phyloP scores from a whole-genome alignment of 2,888 invertebrate species.

The Mayetiola destructor region DNA sequence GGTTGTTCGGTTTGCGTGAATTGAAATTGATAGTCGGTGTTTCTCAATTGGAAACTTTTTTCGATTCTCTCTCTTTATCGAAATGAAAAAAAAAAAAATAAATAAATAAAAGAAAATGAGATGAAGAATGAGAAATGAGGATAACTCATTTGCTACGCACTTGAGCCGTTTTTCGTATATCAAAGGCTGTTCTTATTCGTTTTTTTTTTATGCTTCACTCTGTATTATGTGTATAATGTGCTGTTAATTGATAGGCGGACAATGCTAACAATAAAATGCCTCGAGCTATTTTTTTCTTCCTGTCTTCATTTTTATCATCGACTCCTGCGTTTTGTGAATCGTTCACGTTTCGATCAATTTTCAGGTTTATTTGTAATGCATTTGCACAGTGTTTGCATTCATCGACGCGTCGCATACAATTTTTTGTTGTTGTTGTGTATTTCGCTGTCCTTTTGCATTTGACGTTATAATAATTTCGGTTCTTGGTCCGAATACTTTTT shows the following conservation, averaged over 20 bases:
- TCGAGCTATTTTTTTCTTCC: conserved; percentile 2
- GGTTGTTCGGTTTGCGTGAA: conserved; percentile 8
- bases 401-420: not conserved
- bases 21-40: conserved; percentile 7
- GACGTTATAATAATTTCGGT: not conserved
- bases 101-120: no score
- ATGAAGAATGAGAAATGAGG: no score
- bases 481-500: not conserved
- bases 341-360: not conserved
- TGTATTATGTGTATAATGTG: not conserved
- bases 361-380: not conserved
- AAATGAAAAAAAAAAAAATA: no score
- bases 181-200: no score
- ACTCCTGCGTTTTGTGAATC: no score
- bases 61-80: no score
- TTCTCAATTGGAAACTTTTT: not conserved
- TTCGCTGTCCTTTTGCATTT: not conserved
- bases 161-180: no score
- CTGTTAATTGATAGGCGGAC: conserved; percentile 12
- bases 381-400: no score
- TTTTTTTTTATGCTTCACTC: no score
- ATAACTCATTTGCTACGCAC: no score
- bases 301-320: conserved; percentile 1
- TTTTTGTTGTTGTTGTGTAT: not conserved
- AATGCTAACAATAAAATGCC: conserved; percentile 11